phyloP scores from a whole-genome alignment of 2,888 invertebrate genomes.

The Acrobeloides nanus region DNA sequence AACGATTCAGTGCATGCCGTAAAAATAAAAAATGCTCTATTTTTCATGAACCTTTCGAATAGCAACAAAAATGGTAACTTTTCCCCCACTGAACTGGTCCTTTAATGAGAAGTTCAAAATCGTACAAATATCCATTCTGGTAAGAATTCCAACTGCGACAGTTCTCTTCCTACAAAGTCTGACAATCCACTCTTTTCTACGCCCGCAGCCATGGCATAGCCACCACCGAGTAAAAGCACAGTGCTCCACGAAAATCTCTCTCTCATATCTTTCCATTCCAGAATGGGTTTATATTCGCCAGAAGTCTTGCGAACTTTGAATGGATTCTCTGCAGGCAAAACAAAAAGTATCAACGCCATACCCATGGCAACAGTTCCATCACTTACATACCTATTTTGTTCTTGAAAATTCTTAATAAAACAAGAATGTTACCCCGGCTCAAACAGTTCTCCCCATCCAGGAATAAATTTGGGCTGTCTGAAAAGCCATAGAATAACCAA shows the following conservation, averaged over 20 bases:
- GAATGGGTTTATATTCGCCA: slow-evolving; percentile 14
- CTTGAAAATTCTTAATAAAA: not conserved
- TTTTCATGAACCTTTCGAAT: too few relatives aligned
- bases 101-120: too few relatives aligned
- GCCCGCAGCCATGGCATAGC: slow-evolving; percentile 32
- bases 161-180: slow-evolving; percentile 12
- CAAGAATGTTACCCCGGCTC: slow-evolving; percentile 8
- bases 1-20: too few relatives aligned
- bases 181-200: not conserved
- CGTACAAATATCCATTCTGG: slow-evolving; percentile 12
- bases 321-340: slow-evolving; percentile 33
- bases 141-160: slow-evolving; percentile 14
- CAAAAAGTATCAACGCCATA: slow-evolving; percentile 29
- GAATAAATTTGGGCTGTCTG: slow-evolving; percentile 51
- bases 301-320: slow-evolving; percentile 17
- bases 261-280: slow-evolving; percentile 33
- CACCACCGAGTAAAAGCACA: slow-evolving; percentile 36
- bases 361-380: slow-evolving; percentile 31
- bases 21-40: too few relatives aligned
- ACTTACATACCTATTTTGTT: slow-evolving; percentile 34
- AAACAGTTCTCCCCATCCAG: slow-evolving; percentile 54
- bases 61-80: too few relatives aligned
- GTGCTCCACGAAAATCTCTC: slow-evolving; percentile 36
- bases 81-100: too few relatives aligned
- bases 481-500: slow-evolving; percentile 44